These are phyloP conservation scores for Bolborhynchus lineola DNA, from an alignment of 2,113 vertebrate species.

Conservation along the genomic window DNA sequence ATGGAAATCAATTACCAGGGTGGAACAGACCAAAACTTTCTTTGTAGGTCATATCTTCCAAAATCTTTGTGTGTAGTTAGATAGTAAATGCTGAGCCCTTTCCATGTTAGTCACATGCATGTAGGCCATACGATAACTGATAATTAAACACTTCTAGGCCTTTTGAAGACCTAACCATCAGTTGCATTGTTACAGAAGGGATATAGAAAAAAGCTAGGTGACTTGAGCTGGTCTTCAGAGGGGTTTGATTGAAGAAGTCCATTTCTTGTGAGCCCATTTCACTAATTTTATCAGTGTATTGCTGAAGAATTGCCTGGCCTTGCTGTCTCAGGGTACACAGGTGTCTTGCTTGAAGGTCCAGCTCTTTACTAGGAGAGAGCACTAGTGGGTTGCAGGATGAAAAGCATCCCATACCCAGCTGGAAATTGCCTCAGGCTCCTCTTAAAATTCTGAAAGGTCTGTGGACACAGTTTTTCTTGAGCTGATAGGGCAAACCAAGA, in stretches of 20 bases:
- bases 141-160: not conserved
- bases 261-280: not conserved
- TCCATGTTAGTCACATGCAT: not conserved
- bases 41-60: not conserved
- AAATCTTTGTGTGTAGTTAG: not conserved
- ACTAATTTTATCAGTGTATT: not conserved
- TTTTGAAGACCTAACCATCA: not conserved
- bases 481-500: not conserved
- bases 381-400: not conserved
- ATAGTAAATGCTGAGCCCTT: not conserved
- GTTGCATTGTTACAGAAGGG: not conserved
- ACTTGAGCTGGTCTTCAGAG: not conserved
- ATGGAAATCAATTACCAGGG: not conserved
- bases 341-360: not conserved
- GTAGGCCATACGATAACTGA: not conserved
- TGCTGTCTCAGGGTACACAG: not conserved
- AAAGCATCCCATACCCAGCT: not conserved
- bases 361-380: not conserved
- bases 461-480: not conserved
- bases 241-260: not conserved
- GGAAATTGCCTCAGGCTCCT: not conserved
- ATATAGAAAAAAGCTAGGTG: not conserved
- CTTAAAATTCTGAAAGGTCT: not conserved
- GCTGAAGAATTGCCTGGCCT: not conserved
- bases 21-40: not conserved